Conservation (phyloP, 2,113 vertebrate species). For the Gallinago jamesoni region DNA sequence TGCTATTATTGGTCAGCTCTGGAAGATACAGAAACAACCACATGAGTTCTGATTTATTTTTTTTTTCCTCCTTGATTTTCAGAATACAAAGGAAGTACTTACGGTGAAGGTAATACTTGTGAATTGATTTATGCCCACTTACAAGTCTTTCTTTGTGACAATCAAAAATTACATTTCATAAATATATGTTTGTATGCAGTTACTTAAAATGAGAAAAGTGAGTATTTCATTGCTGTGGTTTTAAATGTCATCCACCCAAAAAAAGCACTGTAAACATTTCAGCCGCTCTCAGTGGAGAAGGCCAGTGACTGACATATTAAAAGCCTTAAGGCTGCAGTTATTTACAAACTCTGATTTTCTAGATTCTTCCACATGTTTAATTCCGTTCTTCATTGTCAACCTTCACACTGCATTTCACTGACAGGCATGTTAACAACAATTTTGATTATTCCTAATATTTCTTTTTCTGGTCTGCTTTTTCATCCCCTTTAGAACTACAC, state of each 20-base stretch:
- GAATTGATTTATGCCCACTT: not conserved
- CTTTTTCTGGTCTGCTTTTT: not conserved
- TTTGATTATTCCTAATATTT: not conserved
- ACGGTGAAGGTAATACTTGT: not conserved
- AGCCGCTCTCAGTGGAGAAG: not conserved
- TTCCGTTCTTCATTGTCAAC: not conserved
- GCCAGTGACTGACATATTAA: constrained; percentile 15
- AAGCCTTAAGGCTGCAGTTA: constrained; percentile 31
- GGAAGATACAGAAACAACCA: not conserved
- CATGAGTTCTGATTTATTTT: not conserved
- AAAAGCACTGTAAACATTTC: constrained; percentile 28
- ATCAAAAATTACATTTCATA: constrained; percentile 38
- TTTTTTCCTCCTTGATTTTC: not conserved
- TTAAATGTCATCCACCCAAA: constrained; percentile 42
- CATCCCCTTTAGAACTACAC: not conserved
- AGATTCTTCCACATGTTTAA: constrained; percentile 19
- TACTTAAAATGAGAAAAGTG: constrained; percentile 17
- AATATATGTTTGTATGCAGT: constrained; percentile 9
- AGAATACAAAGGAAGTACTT: not conserved
- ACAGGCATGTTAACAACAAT: not conserved
- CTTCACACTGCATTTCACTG: not conserved
- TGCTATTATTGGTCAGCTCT: not conserved
- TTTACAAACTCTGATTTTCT: constrained; percentile 27
- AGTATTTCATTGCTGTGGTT: not conserved
- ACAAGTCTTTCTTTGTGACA: not conserved